Evolutionary conservation across 1,140 invertebrate species (phyloP).

Genomic region (Heliconius himera): DNA sequence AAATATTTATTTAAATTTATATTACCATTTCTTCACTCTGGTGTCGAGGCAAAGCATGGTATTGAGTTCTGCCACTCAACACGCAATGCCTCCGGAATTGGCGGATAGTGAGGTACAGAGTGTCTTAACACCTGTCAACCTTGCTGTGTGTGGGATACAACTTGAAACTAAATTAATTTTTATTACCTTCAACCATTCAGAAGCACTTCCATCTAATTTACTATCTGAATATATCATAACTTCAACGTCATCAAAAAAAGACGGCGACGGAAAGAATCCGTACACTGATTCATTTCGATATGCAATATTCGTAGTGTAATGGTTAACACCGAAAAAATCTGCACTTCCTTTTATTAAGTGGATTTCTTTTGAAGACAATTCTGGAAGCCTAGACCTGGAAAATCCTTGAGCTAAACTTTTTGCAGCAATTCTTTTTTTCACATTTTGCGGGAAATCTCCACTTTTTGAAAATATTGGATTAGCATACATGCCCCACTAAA

Average conservation of each 20-base stretch:
- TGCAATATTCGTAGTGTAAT: constrained; percentile 75
- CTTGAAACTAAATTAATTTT: no score
- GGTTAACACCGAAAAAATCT: constrained; percentile 84
- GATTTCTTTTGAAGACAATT: constrained; percentile 64
- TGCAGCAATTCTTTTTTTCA: constrained; percentile 79
- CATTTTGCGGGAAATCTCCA: constrained; percentile 83
- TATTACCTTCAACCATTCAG: constrained; percentile 45
- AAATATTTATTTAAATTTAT: no score
- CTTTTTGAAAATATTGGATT: constrained; percentile 82
- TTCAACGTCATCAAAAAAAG: constrained; percentile 53
- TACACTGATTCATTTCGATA: constrained; percentile 54
- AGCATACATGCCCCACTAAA: constrained; percentile 59
- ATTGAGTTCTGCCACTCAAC: no score
- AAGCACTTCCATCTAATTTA: constrained; percentile 45
- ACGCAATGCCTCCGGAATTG: no score
- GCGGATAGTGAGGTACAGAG: no score
- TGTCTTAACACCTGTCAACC: no score
- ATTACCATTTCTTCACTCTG: no score
- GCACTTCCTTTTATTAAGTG: constrained; percentile 64
- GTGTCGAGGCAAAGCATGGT: no score
- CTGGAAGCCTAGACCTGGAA: constrained; percentile 66
- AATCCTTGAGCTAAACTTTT: constrained; percentile 79
- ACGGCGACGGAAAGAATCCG: constrained; percentile 44
- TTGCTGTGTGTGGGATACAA: no score
- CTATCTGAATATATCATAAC: constrained; percentile 34